These are phyloP conservation scores for Pangasius macronema DNA, from an alignment of 2,797 vertebrate species.

Conservation along the genomic window DNA sequence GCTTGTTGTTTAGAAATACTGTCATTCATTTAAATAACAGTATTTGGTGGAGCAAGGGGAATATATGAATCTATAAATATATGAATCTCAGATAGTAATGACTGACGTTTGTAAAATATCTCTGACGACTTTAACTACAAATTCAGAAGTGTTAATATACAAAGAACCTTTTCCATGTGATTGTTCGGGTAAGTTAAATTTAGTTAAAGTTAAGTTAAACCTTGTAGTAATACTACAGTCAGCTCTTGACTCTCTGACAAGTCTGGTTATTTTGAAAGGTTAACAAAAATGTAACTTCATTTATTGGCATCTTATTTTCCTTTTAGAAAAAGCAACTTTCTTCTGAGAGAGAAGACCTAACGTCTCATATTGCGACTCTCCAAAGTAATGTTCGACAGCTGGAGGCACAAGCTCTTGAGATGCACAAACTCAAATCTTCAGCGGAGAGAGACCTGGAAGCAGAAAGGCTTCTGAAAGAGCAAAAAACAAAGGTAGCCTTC, in stretches of 20 bases:
- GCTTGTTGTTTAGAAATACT: not conserved
- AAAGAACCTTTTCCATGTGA: not conserved
- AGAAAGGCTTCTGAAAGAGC: conserved; percentile 87
- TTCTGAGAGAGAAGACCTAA: conserved; percentile 85
- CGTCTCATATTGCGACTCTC: conserved; percentile 78
- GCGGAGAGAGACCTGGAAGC: conserved; percentile 85
- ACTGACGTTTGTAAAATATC: not conserved
- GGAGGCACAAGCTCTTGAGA: conserved; percentile 85
- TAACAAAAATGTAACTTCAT: not conserved
- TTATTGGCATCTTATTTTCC: not conserved
- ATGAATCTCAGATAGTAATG: not conserved
- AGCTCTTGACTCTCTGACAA: no score
- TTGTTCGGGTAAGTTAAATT: not conserved
- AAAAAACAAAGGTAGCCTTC: conserved; percentile 85
- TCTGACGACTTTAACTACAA: not conserved
- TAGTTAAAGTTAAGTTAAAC: not conserved
- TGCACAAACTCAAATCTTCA: conserved; percentile 75
- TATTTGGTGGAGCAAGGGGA: no score
- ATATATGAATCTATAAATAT: not conserved
- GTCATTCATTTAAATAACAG: not conserved
- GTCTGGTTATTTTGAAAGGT: not conserved
- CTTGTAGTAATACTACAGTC: no score
- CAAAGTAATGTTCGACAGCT: conserved; percentile 81
- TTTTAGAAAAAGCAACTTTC: conserved; percentile 79
- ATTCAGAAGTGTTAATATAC: not conserved